Percentiles rank a stretch among this genome's conserved stretches.
phyloP scores from a whole-genome alignment of 1,140 invertebrate species.

The Heterodera schachtii region DNA sequence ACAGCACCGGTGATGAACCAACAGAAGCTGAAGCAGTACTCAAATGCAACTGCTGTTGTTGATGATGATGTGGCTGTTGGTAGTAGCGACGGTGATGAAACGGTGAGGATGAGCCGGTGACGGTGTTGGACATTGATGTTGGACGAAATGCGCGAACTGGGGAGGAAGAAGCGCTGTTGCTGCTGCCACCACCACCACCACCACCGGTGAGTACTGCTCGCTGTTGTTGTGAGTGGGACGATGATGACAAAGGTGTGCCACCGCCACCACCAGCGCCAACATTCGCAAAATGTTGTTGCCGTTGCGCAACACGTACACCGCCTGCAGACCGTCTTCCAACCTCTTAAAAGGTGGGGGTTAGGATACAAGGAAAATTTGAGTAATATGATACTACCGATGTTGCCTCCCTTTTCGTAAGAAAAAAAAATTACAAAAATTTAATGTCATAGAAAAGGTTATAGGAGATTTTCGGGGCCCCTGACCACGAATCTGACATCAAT shows the following conservation, averaged over 20 bases:
- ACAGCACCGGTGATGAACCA: not conserved
- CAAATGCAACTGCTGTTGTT: not conserved
- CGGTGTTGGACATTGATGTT: not conserved
- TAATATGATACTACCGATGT: too few relatives aligned
- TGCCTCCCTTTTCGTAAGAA: too few relatives aligned
- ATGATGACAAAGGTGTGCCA: too few relatives aligned
- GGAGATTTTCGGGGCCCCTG: too few relatives aligned
- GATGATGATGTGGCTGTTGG: slow-evolving; percentile 4
- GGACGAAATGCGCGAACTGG: slow-evolving; percentile 15
- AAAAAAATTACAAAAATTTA: too few relatives aligned
- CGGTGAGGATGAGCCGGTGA: not conserved
- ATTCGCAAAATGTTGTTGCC: not conserved
- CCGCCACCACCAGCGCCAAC: too few relatives aligned
- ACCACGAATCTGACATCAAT: too few relatives aligned
- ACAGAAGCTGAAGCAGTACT: not conserved
- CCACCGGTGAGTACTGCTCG: too few relatives aligned
- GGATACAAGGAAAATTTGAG: too few relatives aligned
- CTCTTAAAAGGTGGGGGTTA: not conserved
- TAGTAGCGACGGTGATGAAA: not conserved
- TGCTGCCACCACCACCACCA: not conserved
- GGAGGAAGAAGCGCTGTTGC: too few relatives aligned
- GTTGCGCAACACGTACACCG: not conserved
- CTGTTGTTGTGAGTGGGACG: too few relatives aligned
- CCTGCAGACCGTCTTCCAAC: not conserved
- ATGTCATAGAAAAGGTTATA: too few relatives aligned